Base-by-base conservation (phyloP, 1,140 invertebrate species). In the Meloidogyne chitwoodi region DNA sequence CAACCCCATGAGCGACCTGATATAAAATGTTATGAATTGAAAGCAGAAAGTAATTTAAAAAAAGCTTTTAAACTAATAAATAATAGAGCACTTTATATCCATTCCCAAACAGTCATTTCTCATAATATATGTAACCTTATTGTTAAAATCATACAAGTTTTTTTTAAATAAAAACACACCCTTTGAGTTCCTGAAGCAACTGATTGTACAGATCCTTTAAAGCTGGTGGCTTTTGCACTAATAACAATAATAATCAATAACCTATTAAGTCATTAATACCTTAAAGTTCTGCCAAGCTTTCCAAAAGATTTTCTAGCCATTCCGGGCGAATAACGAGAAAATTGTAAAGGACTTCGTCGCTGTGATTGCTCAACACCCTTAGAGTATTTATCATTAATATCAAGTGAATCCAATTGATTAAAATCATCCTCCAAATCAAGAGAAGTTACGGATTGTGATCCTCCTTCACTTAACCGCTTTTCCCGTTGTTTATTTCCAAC, bases 111-210 rank as follows among this genome's bases (percentile, higher is more conserved):
- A n/a, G n/a, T n/a, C n/a, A n/a, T n/a, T n/a, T n/a, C n/a, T n/a
- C n/a, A n/a, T n/a, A n/a, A n/a, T n/a, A n/a, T n/a, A n/a, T n/a
- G n/a, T n/a, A n/a, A n/a, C n/a, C n/a, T n/a, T n/a, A n/a, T n/a
- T n/a, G n/a, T n/a, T n/a, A n/a, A n/a, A n/a, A n/a, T n/a, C n/a
- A n/a, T n/a, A n/a, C n/a, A n/a, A n/a, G n/a, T n/a, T n/a, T n/a
- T n/a, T n/a, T 11, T 34, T 41, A 26, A 22, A 41, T 2, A 41
- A 41, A 2, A 41, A 41, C 16, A 2, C 3, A 86, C 84, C n/a
- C 77, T 85, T 77, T 85, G 87, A 10, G 84, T 85, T 26, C 84
- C 84, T 14, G 82, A 78, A 48, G 84, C 85, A 24, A 85, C 84
- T 14, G 76, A 79, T 31, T 78, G 72, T 1, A 85, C 84, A 11